A percentile compares a stretch with the other conserved stretches of the same genome.
Evolutionary conservation across 92 coral and sea anemone genomes (phyloP).

Genomic region (Siderastrea radians): DNA sequence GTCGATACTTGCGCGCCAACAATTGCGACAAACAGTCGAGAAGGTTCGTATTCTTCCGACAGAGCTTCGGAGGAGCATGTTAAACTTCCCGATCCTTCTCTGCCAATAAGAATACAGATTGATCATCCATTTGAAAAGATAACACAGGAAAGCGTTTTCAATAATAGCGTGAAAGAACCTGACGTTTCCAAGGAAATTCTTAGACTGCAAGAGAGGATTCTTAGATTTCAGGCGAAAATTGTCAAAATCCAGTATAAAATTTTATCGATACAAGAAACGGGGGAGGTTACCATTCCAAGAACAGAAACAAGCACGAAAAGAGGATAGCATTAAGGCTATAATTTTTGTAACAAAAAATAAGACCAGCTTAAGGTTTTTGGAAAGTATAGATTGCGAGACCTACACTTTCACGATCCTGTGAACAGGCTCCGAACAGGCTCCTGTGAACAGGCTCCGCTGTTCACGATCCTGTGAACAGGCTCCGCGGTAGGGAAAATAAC

Average conservation of each 20-base stretch:
- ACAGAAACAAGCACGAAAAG: constrained; percentile 43
- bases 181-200: constrained; percentile 84
- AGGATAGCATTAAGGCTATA: not conserved
- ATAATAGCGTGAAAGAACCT: constrained; percentile 66
- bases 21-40: constrained; percentile 1
- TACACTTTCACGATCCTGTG: too few relatives aligned
- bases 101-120: constrained; percentile 72
- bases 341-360: too few relatives aligned
- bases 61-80: constrained; percentile 53
- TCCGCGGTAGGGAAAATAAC: too few relatives aligned
- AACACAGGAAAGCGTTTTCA: constrained; percentile 45
- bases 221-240: constrained; percentile 96
- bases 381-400: too few relatives aligned
- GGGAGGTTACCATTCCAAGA: constrained; percentile 65
- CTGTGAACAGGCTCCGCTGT: too few relatives aligned
- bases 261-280: constrained; percentile 85
- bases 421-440: too few relatives aligned
- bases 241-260: constrained; percentile 96
- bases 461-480: too few relatives aligned
- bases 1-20: not conserved
- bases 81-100: constrained; percentile 37
- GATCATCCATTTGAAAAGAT: constrained; percentile 88
- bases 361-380: too few relatives aligned
- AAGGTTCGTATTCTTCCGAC: constrained; percentile 51
- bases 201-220: constrained; percentile 94